Conservation (phyloP, 2,113 vertebrate species). For the Antechinus flavipes region DNA sequence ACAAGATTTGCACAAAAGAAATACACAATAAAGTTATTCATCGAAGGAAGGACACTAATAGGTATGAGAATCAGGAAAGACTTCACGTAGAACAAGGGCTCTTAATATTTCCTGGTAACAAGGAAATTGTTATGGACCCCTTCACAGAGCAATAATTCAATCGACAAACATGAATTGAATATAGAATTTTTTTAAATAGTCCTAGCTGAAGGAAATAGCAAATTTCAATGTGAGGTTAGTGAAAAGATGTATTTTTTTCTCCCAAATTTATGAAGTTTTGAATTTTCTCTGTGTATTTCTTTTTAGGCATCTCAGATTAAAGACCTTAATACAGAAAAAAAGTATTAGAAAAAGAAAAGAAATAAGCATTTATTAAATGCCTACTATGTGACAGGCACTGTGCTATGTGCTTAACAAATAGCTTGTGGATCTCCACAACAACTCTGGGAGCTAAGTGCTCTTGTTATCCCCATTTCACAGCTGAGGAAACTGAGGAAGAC, state of each 20-base stretch:
- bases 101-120: not conserved
- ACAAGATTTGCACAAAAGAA: not conserved
- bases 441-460: not conserved
- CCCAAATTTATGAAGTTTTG: not conserved
- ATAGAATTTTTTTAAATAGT: not conserved
- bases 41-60: not conserved
- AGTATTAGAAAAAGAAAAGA: not conserved
- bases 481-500: not conserved
- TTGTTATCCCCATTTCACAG: not conserved
- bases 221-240: not conserved
- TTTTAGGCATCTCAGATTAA: not conserved
- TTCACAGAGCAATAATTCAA: not conserved
- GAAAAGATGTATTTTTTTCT: not conserved
- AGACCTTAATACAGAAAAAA: not conserved
- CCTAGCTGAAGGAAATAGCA: not conserved
- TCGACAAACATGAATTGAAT: not conserved
- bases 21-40: not conserved
- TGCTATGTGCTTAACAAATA: not conserved
- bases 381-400: not conserved
- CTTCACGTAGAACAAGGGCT: not conserved
- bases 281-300: not conserved
- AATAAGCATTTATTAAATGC: not conserved
- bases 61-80: not conserved
- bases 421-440: not conserved
- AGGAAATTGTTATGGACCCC: not conserved